Evolutionary conservation across 2,113 vertebrate genomes (phyloP), one percentile per base, ranked within the genome.

Genomic region (Orthonyx spaldingii): DNA sequence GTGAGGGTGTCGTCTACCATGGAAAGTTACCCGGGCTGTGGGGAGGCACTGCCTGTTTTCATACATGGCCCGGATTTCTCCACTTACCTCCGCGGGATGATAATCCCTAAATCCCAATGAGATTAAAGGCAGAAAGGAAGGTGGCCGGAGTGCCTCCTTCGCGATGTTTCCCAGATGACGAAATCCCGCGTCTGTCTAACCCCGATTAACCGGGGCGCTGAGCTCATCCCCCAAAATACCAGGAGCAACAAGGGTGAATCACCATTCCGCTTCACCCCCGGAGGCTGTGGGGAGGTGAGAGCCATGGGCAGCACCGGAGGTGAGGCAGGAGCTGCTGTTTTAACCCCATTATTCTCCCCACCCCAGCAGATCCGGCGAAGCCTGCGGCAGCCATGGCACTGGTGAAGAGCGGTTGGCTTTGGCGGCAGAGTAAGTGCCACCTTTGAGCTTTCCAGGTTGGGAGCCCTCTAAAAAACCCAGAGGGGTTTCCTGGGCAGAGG

Each of bases 391-490:
- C 93, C 90, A 99, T 99, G 99, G 98, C 98, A 1, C 97, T 99
- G 76, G 96, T 99, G 98, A 99, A 98, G 98, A 99, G 99, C 8
- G 99, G 99, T 81, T 99, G 99, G 99, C 97, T 99, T 59, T 99
- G 99, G 99, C 98, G 99, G 90, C 99, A 99, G 95, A 99, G 99
- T 99, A 96, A 99, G 99, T 98, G 64, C 17, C 2, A 57, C 32
- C 30, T 27, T 35, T 4, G 7, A 33, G 50, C 47, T 23, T 32
- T 5, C 28, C 72, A 7, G 12, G 1, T 1, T 35, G 77, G 84
- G 37, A 83, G 0, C 3, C 7, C 12, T 37, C 33, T 5, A 0
- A 3, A 24, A 44, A 32, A 14, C 5, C 24, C 3, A 0, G 55
- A 11, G 47, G 6, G n/a, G n/a, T 56, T 70, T 50, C 4, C 4